Base-by-base conservation (phyloP, 1,140 invertebrate genomes). In the Anagrus nilaparvatae region DNA sequence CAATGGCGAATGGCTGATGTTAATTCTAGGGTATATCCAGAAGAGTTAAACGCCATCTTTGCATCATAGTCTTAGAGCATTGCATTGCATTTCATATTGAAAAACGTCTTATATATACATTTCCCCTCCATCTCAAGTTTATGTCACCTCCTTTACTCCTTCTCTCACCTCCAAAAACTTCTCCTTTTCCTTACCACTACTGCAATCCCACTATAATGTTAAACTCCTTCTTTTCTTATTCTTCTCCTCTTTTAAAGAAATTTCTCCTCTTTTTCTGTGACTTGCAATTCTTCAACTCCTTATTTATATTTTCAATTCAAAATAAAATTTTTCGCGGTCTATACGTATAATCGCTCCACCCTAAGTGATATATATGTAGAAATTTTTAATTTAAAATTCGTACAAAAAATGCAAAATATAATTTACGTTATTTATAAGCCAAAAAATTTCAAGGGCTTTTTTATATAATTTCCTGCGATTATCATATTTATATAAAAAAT, bases 1-100 rank as follows among this genome's bases (percentile, higher is more conserved):
- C 65, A 68, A 67, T 68, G 65, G 65, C 64, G 65, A 68, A 64
- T 68, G 61, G 59, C 59, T 60, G 58, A 52, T 61, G 60, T 61
- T 67, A 67, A 68, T 68, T 65, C 65, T 68, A 68, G 65, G 65
- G 63, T 65, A 60, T 61, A 55, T 59, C 63, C 55, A 55, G 16
- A 14, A 24, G 27, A 24, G 25, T 60, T n/a, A n/a, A 56, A 63
- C 63, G 65, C 65, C 65, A 68, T 68, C 65, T 68, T 67, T 68
- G 65, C 65, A 65, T 68, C 61, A 65, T 68, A 68, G 66, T 65
- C 59, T 55, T 55, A 52, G 52, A 58, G n/a, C n/a, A n/a, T n/a
- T n/a, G n/a, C n/a, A n/a, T n/a, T n/a, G n/a, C n/a, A n/a, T n/a
- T n/a, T 50, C 55, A 25, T 32, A 16, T 35, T 44, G 46, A n/a